A percentile compares a stretch with the other conserved stretches of the same genome.
Conservation (phyloP, 2,888 invertebrate species). For the Eupithecia vulgata region DNA sequence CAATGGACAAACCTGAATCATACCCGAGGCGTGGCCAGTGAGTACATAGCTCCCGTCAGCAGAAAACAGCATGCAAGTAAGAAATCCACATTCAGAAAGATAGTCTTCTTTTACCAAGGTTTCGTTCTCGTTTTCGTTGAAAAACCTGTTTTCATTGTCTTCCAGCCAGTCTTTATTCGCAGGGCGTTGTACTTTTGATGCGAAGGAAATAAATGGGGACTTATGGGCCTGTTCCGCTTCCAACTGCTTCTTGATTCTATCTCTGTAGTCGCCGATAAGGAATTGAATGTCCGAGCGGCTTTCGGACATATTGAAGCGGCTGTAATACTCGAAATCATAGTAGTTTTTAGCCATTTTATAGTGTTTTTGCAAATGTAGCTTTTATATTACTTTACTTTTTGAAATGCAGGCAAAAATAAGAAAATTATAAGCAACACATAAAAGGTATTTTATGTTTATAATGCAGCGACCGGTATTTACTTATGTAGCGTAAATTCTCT, state of each 20-base stretch:
- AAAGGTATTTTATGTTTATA: too few species aligned
- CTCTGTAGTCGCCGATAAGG: slow-evolving; percentile 62
- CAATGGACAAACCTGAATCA: slow-evolving; percentile 73
- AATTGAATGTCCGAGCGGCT: slow-evolving; percentile 61
- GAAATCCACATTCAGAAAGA: slow-evolving; percentile 64
- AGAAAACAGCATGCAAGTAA: slow-evolving; percentile 68
- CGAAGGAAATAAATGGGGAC: slow-evolving; percentile 62
- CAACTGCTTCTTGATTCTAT: slow-evolving; percentile 59
- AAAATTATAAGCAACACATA: too few species aligned
- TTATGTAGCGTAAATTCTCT: too few species aligned
- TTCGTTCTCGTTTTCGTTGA: slow-evolving; percentile 64
- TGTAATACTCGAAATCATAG: slow-evolving; percentile 48
- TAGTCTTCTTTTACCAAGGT: slow-evolving; percentile 53
- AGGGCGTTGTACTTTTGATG: slow-evolving; percentile 51
- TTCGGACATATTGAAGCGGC: slow-evolving; percentile 60
- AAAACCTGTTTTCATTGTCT: slow-evolving; percentile 64
- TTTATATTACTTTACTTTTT: too few species aligned
- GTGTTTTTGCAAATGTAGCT: neutral
- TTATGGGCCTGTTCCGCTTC: slow-evolving; percentile 49
- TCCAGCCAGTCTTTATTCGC: slow-evolving; percentile 58
- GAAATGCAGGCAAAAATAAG: too few species aligned
- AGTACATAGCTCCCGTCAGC: slow-evolving; percentile 72
- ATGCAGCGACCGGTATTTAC: too few species aligned
- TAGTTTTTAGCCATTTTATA: neutral
- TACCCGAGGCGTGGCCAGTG: slow-evolving; percentile 80